These are phyloP conservation scores for Amniataba percoides DNA, from an alignment of 2,797 vertebrate species.

Conservation along the genomic window DNA sequence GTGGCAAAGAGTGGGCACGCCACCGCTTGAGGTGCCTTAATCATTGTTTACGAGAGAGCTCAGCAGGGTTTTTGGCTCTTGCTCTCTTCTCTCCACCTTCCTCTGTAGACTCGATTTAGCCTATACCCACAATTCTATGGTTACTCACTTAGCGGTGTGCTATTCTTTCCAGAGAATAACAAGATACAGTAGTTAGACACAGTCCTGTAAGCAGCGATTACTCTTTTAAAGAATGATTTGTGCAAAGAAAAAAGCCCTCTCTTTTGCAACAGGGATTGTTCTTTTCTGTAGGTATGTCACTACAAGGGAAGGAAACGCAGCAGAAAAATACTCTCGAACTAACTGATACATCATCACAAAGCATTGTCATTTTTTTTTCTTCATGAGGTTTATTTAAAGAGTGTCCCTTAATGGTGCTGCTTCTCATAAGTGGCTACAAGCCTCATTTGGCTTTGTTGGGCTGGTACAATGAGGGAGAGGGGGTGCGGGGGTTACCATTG, in stretches of 20 bases:
- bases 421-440: slow-evolving; percentile 83
- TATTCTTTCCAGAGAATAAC: slow-evolving; percentile 50
- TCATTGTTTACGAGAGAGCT: slow-evolving; percentile 81
- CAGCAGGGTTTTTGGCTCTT: slow-evolving; percentile 74
- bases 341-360: slow-evolving; percentile 67
- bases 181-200: slow-evolving; percentile 38
- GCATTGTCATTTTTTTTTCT: slow-evolving; percentile 61
- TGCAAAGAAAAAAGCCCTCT: slow-evolving; percentile 1
- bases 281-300: slow-evolving; percentile 60
- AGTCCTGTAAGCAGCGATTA: slow-evolving; percentile 34
- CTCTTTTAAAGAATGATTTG: slow-evolving; percentile 50
- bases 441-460: slow-evolving; percentile 84
- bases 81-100: slow-evolving; percentile 63
- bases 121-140: slow-evolving; percentile 30
- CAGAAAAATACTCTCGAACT: slow-evolving; percentile 73
- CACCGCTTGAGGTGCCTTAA: slow-evolving; percentile 78
- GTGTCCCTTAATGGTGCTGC: slow-evolving; percentile 80
- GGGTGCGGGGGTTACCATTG: slow-evolving; percentile 65
- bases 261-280: slow-evolving; percentile 26
- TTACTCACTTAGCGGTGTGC: slow-evolving; percentile 20
- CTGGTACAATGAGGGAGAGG: slow-evolving; percentile 74
- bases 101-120: slow-evolving; percentile 56
- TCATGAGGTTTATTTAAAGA: slow-evolving; percentile 77
- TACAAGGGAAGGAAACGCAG: slow-evolving; percentile 70
- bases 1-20: slow-evolving; percentile 78